These are phyloP conservation scores for Lacerta bilineata DNA, from an alignment of 2,797 vertebrate genomes.

Conservation along the genomic window DNA sequence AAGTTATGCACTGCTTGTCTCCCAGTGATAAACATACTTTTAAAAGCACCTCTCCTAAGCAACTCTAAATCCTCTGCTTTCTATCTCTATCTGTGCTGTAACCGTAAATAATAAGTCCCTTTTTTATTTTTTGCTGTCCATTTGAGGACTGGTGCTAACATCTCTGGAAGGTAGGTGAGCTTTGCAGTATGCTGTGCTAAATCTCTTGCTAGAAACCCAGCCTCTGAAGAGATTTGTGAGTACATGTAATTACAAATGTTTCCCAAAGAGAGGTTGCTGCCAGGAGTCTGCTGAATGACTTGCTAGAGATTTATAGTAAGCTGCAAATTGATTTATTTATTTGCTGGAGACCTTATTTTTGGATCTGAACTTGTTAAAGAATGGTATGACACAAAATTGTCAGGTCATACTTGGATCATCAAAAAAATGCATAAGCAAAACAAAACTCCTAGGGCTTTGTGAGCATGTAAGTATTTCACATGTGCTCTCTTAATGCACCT, in stretches of 20 bases:
- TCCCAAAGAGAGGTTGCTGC: slow-evolving; percentile 31
- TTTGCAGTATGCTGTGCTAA: slow-evolving; percentile 47
- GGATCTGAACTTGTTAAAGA: slow-evolving; percentile 12
- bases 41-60: slow-evolving; percentile 57
- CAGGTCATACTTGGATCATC: background rate
- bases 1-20: slow-evolving; percentile 18
- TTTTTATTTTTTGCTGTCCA: slow-evolving; percentile 82
- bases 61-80: slow-evolving; percentile 54
- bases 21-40: slow-evolving; percentile 30
- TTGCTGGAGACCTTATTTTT: slow-evolving; percentile 24
- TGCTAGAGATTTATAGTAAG: slow-evolving; percentile 15
- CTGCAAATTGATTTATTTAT: slow-evolving; percentile 22
- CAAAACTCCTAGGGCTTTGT: slow-evolving; percentile 13
- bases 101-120: slow-evolving; percentile 67
- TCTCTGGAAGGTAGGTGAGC: slow-evolving; percentile 80
- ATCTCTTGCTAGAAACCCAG: background rate
- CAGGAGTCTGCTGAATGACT: slow-evolving; percentile 8
- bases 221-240: slow-evolving; percentile 17
- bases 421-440: background rate
- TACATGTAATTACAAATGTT: slow-evolving; percentile 11
- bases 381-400: background rate
- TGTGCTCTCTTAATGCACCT: background rate
- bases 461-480: slow-evolving; percentile 28
- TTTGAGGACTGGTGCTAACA: slow-evolving; percentile 76
- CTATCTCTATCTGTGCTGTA: slow-evolving; percentile 30